A percentile compares a stretch with the other conserved stretches of the same genome.
Conservation (phyloP, 2,797 vertebrate species). For the Coreius guichenoti region DNA sequence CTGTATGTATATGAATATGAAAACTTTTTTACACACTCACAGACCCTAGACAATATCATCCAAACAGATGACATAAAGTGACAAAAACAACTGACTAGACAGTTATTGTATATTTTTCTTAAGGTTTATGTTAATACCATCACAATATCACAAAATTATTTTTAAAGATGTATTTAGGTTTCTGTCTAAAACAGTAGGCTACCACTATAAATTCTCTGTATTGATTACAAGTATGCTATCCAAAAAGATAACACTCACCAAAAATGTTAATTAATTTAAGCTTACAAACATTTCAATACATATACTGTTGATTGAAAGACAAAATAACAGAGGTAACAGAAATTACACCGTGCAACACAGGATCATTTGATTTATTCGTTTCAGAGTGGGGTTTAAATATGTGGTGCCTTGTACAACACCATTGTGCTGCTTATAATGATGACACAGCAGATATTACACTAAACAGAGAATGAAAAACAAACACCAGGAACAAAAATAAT, state of each 20-base stretch:
- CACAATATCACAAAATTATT: neutral
- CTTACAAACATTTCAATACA: constrained; percentile 28
- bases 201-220: neutral
- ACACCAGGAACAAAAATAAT: constrained; percentile 61
- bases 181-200: neutral
- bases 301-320: constrained; percentile 14
- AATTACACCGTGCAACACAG: constrained; percentile 67
- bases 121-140: neutral
- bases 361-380: constrained; percentile 83
- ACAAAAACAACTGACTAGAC: neutral
- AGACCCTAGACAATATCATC: neutral
- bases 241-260: neutral
- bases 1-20: neutral
- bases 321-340: constrained; percentile 62
- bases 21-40: neutral
- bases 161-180: neutral
- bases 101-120: neutral
- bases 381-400: constrained; percentile 75
- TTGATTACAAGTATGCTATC: neutral
- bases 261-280: neutral
- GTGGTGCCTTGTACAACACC: constrained; percentile 62
- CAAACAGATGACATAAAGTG: neutral
- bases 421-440: constrained; percentile 60
- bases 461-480: constrained; percentile 63
- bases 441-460: constrained; percentile 70